Percentiles rank a stretch among this genome's conserved stretches.
Conservation (phyloP, 2,888 invertebrate species). For the Drosophila infuscata region DNA sequence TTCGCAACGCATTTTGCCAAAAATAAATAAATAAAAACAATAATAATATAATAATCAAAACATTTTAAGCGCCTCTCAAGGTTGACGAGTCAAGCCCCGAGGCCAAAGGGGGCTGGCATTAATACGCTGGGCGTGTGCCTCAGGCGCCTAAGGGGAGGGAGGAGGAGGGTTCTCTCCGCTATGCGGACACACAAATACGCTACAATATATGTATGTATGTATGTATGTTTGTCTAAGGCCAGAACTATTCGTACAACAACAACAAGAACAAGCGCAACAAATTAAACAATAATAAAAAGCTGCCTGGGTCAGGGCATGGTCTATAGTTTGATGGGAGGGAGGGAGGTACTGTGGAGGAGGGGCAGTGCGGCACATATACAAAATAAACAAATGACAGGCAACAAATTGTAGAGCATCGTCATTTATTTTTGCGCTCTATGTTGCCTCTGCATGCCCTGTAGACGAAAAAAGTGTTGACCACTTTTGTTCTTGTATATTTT, state of each 20-base stretch:
- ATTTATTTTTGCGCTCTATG: slow-evolving; percentile 36
- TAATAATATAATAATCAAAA: slow-evolving; percentile 70
- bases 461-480: background rate
- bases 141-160: slow-evolving; percentile 3
- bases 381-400: slow-evolving; percentile 73
- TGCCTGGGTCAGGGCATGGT: slow-evolving; percentile 17
- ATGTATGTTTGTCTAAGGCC: slow-evolving; percentile 14
- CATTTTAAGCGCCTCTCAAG: slow-evolving; percentile 77
- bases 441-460: slow-evolving; percentile 33
- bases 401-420: slow-evolving; percentile 70
- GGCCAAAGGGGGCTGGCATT: slow-evolving; percentile 32
- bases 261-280: slow-evolving; percentile 49
- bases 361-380: slow-evolving; percentile 32
- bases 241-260: slow-evolving; percentile 24
- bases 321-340: background rate
- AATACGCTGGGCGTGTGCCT: slow-evolving; percentile 29
- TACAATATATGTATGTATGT: slow-evolving; percentile 29
- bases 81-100: slow-evolving; percentile 47
- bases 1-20: slow-evolving; percentile 6
- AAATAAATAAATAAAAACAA: slow-evolving; percentile 31
- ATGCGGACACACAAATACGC: slow-evolving; percentile 28
- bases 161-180: background rate
- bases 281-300: slow-evolving; percentile 61
- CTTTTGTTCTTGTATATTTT: background rate
- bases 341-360: background rate